These are phyloP conservation scores for Capitella teleta DNA, from an alignment of 1,140 invertebrate genomes.

Conservation along the genomic window DNA sequence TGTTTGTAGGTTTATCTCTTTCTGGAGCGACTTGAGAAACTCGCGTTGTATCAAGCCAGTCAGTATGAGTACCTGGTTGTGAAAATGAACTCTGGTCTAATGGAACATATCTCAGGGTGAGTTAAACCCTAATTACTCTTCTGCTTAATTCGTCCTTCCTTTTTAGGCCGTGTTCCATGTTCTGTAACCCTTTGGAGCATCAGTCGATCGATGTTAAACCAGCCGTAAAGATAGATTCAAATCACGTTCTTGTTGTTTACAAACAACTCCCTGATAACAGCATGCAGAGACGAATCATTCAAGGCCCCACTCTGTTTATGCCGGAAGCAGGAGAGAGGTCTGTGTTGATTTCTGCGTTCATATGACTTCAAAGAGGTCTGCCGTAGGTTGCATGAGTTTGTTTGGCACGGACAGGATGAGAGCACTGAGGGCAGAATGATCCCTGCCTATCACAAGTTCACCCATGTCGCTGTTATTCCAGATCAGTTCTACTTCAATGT, in stretches of 20 bases:
- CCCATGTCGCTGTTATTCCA: slow-evolving; percentile 29
- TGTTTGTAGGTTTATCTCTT: slow-evolving; percentile 29
- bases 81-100: slow-evolving; percentile 26
- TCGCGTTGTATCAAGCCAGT: slow-evolving; percentile 23
- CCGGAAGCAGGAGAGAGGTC: slow-evolving; percentile 34
- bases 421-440: slow-evolving; percentile 27
- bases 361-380: neutral
- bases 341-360: slow-evolving; percentile 1
- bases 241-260: slow-evolving; percentile 36
- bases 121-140: slow-evolving; percentile 1
- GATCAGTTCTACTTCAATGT: slow-evolving; percentile 40
- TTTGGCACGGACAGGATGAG: slow-evolving; percentile 34
- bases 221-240: slow-evolving; percentile 29
- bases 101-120: slow-evolving; percentile 31
- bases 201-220: slow-evolving; percentile 18
- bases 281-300: slow-evolving; percentile 26
- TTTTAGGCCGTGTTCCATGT: slow-evolving; percentile 29
- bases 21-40: slow-evolving; percentile 23
- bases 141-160: neutral
- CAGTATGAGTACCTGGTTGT: slow-evolving; percentile 29
- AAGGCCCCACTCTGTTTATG: slow-evolving; percentile 29
- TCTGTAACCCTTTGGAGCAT: slow-evolving; percentile 26
- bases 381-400: slow-evolving; percentile 35
- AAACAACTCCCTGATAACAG: slow-evolving; percentile 21
- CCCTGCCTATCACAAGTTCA: slow-evolving; percentile 23